Evolutionary conservation across 1,140 invertebrate species (phyloP).

Genomic region (Danaus plexippus): DNA sequence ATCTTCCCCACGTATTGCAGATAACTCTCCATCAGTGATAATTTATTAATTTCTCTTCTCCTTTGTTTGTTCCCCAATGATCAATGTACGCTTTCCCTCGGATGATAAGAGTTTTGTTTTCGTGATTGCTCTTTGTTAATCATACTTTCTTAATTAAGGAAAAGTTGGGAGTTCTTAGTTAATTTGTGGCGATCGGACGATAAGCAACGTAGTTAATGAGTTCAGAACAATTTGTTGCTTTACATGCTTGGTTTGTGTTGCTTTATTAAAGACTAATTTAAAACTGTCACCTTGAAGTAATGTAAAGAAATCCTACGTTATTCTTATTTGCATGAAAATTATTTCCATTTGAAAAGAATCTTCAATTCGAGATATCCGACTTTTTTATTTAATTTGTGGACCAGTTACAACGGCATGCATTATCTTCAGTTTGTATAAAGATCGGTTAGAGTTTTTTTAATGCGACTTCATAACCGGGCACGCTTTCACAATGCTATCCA

Average conservation of each 20-base stretch:
- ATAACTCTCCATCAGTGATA: conserved; percentile 46
- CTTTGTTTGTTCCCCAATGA: conserved; percentile 57
- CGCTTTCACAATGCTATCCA: conserved; percentile 48
- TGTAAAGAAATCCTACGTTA: not conserved
- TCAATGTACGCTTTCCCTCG: conserved; percentile 46
- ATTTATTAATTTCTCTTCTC: conserved; percentile 63
- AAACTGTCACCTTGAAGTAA: not conserved
- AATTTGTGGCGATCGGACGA: conserved; percentile 55
- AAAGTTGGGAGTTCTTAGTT: conserved; percentile 46
- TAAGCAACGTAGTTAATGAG: conserved; percentile 56
- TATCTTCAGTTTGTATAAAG: conserved; percentile 11
- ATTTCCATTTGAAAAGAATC: conserved; percentile 3
- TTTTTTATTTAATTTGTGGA: conserved; percentile 9
- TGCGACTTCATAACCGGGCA: conserved; percentile 38
- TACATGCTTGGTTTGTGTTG: conserved; percentile 18
- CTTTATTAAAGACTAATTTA: conserved; percentile 4
- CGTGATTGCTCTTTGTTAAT: conserved; percentile 67
- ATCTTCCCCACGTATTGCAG: conserved; percentile 23
- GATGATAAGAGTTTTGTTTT: conserved; percentile 67
- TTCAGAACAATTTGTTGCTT: conserved; percentile 29
- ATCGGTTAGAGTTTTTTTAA: conserved; percentile 25
- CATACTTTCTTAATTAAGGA: conserved; percentile 69
- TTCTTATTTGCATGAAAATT: conserved; percentile 1
- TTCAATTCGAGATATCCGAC: conserved; percentile 1
- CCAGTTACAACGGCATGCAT: conserved; percentile 9